Base-by-base conservation (phyloP, 2,888 invertebrate genomes). In the Oscheius sp. region DNA sequence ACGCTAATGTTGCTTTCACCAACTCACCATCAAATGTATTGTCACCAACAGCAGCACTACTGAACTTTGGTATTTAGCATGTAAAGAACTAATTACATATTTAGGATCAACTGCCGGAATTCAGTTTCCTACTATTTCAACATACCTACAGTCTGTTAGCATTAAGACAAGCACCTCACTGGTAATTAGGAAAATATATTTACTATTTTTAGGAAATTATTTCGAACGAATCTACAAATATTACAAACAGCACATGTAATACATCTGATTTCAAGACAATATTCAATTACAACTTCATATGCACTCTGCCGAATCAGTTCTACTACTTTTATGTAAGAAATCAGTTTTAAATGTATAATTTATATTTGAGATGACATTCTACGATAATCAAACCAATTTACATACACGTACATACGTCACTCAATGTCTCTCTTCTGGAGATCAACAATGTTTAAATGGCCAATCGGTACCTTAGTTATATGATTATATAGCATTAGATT, bases 381-480 rank as follows among this genome's bases (percentile, higher is more conserved):
- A 2, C 44, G 59, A 59, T 26, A 20, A 14, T 5, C n/a, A 24
- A 12, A 9, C 4, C 5, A 20, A 3, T 6, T 26, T 17, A 1
- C 59, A 59, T 44, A 59, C 24, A 9, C 41, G 59, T n/a, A 26
- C 59, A 2, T 59, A 41, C 28, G 59, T 59, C 24, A 59, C 59
- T 8, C 38, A 20, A 28, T 59, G 59, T 44, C 47, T 41, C 4
- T 6, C 22, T 20, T 47, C 47, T 17, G 45, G 45, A 44, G 17
- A 14, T 36, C 8, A n/a, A n/a, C n/a, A n/a, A n/a, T n/a, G n/a
- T n/a, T n/a, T n/a, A n/a, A n/a, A n/a, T n/a, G n/a, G n/a, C n/a
- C n/a, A 36, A 36, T 36, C 8, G 36, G 8, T 9, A 36, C 8
- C 14, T 36, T 36, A 36, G 8, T 36, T 36, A 9, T 14, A 36